These are phyloP conservation scores for Magallana angulata DNA, from an alignment of 1,140 invertebrate genomes.

Conservation along the genomic window DNA sequence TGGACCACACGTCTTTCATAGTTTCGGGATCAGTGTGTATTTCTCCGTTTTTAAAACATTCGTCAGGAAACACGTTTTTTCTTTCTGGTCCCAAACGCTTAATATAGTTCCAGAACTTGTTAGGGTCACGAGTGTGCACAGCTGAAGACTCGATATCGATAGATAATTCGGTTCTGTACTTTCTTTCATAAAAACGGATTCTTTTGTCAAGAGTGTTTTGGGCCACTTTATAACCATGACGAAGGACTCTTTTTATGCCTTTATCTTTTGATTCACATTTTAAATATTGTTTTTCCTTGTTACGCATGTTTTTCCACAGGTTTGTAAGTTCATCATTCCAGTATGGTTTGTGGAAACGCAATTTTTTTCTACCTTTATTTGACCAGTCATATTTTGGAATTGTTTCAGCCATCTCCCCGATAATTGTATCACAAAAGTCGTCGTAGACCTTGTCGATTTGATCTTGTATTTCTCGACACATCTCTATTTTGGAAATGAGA, in stretches of 20 bases:
- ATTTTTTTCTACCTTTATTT: neutral
- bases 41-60: conserved; percentile 38
- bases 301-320: conserved; percentile 13
- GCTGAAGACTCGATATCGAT: neutral
- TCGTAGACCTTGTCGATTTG: conserved; percentile 28
- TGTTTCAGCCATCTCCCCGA: conserved; percentile 28
- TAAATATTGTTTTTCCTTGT: neutral
- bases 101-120: conserved; percentile 43
- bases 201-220: conserved; percentile 6
- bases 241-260: too few species aligned
- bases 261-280: too few species aligned
- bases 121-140: conserved; percentile 7
- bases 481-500: conserved; percentile 1
- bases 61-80: conserved; percentile 19
- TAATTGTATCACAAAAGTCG: conserved; percentile 12
- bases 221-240: too few species aligned
- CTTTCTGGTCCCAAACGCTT: conserved; percentile 20
- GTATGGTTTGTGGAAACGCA: conserved; percentile 6
- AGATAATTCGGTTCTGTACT: conserved; percentile 21
- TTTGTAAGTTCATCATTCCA: conserved; percentile 33
- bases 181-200: conserved; percentile 29
- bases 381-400: neutral
- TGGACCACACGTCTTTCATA: too few species aligned
- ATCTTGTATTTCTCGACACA: neutral
- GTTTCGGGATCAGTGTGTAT: too few species aligned